Conservation (phyloP, 2,888 invertebrate genomes). For the Catocala sponsa region DNA sequence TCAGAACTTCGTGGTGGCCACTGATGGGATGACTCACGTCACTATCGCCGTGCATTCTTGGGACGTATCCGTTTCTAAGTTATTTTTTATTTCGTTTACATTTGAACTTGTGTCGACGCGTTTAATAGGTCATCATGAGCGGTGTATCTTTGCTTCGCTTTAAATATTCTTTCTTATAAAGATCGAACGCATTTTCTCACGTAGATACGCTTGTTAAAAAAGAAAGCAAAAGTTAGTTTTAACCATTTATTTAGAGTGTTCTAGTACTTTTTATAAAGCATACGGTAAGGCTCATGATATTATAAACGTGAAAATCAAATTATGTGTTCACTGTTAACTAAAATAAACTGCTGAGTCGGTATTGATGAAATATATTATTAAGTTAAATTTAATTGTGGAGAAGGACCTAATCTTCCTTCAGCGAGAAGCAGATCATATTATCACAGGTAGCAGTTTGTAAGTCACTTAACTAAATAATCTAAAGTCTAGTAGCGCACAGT, state of each 20-base stretch:
- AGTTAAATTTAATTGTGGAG: no score
- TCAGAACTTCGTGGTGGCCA: slow-evolving; percentile 76
- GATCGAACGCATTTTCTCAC: neutral
- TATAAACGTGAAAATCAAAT: no score
- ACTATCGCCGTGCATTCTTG: slow-evolving; percentile 79
- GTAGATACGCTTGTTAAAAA: neutral
- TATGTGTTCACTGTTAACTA: no score
- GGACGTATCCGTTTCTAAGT: slow-evolving; percentile 78
- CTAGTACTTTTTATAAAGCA: no score
- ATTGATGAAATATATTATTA: no score
- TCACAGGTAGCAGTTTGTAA: no score
- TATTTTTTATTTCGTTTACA: slow-evolving; percentile 67
- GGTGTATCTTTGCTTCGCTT: slow-evolving; percentile 23
- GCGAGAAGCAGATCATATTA: no score
- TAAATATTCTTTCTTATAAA: slow-evolving; percentile 16
- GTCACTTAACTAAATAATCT: no score
- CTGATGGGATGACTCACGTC: slow-evolving; percentile 81
- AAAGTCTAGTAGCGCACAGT: no score
- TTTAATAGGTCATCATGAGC: slow-evolving; percentile 62
- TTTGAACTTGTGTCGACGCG: slow-evolving; percentile 68
- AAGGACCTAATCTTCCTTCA: no score
- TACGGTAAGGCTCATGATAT: no score
- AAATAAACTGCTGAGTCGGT: no score
- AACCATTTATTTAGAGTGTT: neutral
- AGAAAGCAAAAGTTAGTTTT: neutral